phyloP scores from a whole-genome alignment of 2,797 vertebrate genomes.

The Eulemur mongoz region DNA sequence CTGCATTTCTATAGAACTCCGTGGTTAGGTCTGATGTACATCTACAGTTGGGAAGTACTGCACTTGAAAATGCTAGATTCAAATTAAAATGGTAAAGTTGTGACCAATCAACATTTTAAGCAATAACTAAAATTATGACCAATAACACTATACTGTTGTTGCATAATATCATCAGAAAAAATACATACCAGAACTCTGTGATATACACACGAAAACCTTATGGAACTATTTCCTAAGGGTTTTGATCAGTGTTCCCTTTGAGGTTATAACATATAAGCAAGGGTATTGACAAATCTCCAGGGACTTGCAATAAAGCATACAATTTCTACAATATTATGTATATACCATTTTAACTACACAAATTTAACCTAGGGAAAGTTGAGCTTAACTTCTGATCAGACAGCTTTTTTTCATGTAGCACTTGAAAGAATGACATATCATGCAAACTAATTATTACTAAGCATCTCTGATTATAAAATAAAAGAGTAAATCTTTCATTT shows the following conservation, averaged over 20 bases:
- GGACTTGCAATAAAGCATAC: not conserved
- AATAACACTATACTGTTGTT: not conserved
- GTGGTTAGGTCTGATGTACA: not conserved
- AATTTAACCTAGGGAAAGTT: not conserved
- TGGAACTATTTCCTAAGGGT: not conserved
- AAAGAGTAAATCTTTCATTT: not conserved
- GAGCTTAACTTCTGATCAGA: not conserved
- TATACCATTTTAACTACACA: not conserved
- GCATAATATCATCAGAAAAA: not conserved
- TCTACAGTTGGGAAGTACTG: not conserved
- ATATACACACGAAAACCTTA: not conserved
- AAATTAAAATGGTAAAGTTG: not conserved
- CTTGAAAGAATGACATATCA: not conserved
- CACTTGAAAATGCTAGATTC: not conserved
- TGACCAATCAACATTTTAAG: not conserved
- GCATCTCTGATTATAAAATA: not conserved
- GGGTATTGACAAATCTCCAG: not conserved
- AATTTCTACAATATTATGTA: not conserved
- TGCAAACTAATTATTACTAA: not conserved
- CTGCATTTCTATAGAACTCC: not conserved
- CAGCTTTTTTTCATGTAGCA: not conserved
- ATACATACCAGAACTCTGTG: not conserved
- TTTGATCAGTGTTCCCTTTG: not conserved
- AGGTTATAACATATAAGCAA: not conserved
- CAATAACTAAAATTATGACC: not conserved